Percentiles rank a stretch among this genome's conserved stretches.
Evolutionary conservation across 1,140 invertebrate genomes (phyloP).

Genomic region (Himalopsyche phryganea): DNA sequence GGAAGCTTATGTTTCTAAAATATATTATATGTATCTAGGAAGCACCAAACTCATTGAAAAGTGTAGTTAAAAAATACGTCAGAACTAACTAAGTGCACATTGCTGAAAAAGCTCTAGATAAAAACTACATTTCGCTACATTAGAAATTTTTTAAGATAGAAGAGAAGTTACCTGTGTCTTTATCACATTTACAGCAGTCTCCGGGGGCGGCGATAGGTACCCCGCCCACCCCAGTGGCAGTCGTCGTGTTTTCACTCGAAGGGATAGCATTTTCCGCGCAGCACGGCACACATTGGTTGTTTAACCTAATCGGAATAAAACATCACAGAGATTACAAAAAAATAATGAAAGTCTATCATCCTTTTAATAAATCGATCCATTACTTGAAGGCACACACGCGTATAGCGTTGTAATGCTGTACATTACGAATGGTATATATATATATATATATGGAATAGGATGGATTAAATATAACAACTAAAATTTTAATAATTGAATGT

Average conservation of each 20-base stretch:
- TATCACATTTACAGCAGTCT: conserved; percentile 64
- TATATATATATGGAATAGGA: no score
- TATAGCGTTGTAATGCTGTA: no score
- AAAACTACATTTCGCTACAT: no score
- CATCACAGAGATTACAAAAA: no score
- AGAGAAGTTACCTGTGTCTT: conserved; percentile 67
- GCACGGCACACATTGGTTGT: conserved; percentile 71
- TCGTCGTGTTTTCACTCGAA: conserved; percentile 6
- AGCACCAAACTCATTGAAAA: no score
- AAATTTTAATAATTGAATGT: no score
- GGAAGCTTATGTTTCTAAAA: no score
- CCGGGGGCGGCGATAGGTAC: conserved; percentile 46
- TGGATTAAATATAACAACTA: no score
- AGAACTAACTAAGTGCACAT: neutral
- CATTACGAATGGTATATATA: no score
- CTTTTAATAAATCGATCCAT: neutral
- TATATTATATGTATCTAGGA: no score
- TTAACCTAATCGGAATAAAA: conserved; percentile 50
- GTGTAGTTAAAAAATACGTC: no score
- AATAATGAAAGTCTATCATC: neutral
- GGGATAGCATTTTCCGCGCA: conserved; percentile 48
- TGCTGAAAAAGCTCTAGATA: neutral
- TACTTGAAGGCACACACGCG: neutral
- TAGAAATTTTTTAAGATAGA: no score
- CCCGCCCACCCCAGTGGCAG: conserved; percentile 13